A percentile compares a stretch with the other conserved stretches of the same genome.
phyloP scores from a whole-genome alignment of 2,888 invertebrate species.

The Melieria crassipennis region DNA sequence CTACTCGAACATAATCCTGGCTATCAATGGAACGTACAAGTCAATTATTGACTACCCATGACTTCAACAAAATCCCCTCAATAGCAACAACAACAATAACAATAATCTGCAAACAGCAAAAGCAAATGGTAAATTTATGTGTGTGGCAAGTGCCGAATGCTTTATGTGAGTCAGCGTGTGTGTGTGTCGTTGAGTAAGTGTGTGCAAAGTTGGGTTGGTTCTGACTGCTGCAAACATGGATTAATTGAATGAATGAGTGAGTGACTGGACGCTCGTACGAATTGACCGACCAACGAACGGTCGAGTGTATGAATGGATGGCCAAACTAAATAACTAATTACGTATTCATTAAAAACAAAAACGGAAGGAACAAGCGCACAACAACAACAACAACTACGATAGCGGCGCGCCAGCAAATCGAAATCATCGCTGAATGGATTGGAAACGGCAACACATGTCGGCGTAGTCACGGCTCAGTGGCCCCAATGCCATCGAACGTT shows the following conservation, averaged over 20 bases:
- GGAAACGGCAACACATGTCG: no score
- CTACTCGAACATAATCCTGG: background rate
- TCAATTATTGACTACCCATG: conserved; percentile 10
- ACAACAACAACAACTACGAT: background rate
- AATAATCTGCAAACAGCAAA: background rate
- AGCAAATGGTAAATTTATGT: no score
- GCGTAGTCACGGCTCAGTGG: no score
- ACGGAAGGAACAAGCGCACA: background rate
- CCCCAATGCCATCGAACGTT: no score
- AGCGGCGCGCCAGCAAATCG: no score
- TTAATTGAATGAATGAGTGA: conserved; percentile 19
- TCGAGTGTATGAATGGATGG: conserved; percentile 36
- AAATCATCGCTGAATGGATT: no score
- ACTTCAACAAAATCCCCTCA: no score
- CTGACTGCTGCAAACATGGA: background rate
- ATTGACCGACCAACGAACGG: no score
- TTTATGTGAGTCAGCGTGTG: background rate
- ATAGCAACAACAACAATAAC: background rate
- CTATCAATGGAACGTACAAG: background rate
- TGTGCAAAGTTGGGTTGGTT: background rate
- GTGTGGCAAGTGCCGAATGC: no score
- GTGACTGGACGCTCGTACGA: background rate
- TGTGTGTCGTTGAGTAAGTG: background rate
- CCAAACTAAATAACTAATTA: conserved; percentile 51
- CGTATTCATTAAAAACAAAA: conserved; percentile 57